A percentile compares a stretch with the other conserved stretches of the same genome.
Evolutionary conservation across 2,888 invertebrate genomes (phyloP).

Genomic region (Zelleria hepariella): DNA sequence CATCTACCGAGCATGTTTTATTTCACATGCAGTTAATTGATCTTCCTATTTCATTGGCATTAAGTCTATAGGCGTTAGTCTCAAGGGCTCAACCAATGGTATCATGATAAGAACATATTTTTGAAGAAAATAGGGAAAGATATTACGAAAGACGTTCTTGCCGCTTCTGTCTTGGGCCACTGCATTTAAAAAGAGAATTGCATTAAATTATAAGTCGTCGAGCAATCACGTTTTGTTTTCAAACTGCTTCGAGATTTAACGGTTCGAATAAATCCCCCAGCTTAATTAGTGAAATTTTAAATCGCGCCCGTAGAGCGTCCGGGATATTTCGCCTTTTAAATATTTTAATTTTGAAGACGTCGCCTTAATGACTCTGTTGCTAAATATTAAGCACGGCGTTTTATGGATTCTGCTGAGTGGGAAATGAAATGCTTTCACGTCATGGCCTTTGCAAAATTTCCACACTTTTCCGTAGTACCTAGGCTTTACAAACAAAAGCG

Average conservation of each 20-base stretch:
- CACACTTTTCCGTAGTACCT: no score
- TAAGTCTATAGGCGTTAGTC: background rate
- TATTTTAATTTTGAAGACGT: slow-evolving; percentile 12
- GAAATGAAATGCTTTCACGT: no score
- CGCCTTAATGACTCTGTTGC: background rate
- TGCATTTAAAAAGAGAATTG: slow-evolving; percentile 56
- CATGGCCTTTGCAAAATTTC: no score
- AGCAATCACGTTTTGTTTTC: slow-evolving; percentile 70
- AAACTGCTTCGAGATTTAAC: slow-evolving; percentile 51
- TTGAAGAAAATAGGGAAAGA: background rate
- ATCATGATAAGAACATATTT: background rate
- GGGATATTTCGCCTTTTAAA: slow-evolving; percentile 32
- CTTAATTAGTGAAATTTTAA: slow-evolving; percentile 65
- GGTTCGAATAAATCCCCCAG: slow-evolving; percentile 59
- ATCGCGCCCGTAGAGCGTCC: no score
- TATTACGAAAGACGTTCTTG: background rate
- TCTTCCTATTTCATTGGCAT: background rate
- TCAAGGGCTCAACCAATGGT: background rate
- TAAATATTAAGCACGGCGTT: background rate
- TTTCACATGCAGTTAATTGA: background rate
- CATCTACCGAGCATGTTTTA: background rate
- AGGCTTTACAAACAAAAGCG: no score
- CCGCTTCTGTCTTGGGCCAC: slow-evolving; percentile 18
- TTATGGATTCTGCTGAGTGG: no score
- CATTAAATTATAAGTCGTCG: slow-evolving; percentile 70